Conservation (phyloP, 2,888 invertebrate genomes). For the Aquatica leii region DNA sequence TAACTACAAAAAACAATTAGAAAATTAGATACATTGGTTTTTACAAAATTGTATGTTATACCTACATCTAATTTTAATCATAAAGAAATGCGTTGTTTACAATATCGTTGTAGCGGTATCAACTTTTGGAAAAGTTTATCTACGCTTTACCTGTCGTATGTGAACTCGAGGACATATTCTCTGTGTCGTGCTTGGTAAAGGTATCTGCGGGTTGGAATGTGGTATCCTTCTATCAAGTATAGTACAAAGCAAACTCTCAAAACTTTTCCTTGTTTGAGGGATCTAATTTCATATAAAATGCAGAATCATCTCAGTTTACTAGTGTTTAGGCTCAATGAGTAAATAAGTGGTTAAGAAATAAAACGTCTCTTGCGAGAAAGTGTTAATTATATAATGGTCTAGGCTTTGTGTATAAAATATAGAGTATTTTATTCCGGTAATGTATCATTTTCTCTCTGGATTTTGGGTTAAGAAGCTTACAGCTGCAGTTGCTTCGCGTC, state of each 20-base stretch:
- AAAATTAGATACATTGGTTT: too few relatives aligned
- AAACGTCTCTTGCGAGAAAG: constrained; percentile 2
- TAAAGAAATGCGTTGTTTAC: not conserved
- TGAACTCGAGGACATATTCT: constrained; percentile 29
- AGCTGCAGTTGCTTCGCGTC: constrained; percentile 39
- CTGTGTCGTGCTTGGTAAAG: constrained; percentile 37
- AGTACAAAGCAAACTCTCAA: constrained; percentile 41
- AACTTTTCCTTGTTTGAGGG: constrained; percentile 44
- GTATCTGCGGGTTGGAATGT: constrained; percentile 44
- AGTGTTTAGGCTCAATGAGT: constrained; percentile 29
- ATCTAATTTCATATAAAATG: constrained; percentile 47
- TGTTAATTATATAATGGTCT: constrained; percentile 16
- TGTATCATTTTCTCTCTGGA: constrained; percentile 37
- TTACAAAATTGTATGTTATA: too few relatives aligned
- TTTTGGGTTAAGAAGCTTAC: constrained; percentile 46
- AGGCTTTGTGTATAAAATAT: constrained; percentile 18
- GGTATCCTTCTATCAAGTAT: constrained; percentile 41
- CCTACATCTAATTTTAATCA: not conserved
- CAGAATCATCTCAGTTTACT: constrained; percentile 41
- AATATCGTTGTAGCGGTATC: not conserved
- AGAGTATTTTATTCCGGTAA: constrained; percentile 28
- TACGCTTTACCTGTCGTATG: constrained; percentile 3
- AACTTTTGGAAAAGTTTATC: constrained; percentile 7
- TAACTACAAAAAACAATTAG: too few relatives aligned
- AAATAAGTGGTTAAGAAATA: constrained; percentile 38